Evolutionary conservation across 2,797 vertebrate species (phyloP).

Genomic region (Pagetopsis macropterus): DNA sequence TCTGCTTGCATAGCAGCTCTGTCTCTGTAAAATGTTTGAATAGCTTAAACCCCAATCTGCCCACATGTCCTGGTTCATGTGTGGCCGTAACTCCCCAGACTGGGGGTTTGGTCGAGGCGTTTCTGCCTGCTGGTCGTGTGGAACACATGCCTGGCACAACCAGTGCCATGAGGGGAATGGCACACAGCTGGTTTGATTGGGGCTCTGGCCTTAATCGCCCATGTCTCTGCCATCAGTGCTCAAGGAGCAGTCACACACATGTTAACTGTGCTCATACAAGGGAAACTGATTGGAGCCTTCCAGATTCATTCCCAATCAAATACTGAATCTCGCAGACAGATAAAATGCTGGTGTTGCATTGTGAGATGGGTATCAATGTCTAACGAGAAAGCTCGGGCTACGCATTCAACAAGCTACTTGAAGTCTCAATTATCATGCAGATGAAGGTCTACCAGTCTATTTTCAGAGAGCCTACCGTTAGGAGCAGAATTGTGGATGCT

Average conservation of each 20-base stretch:
- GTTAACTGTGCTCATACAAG: conserved; percentile 74
- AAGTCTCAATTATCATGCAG: conserved; percentile 35
- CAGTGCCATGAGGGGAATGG: conserved; percentile 57
- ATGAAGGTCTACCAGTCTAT: conserved; percentile 50
- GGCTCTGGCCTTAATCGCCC: conserved; percentile 72
- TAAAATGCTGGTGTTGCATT: conserved; percentile 60
- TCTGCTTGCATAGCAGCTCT: conserved; percentile 73
- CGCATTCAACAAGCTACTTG: conserved; percentile 45
- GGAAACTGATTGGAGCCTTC: conserved; percentile 78
- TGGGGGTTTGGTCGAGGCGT: conserved; percentile 58
- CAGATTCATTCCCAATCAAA: conserved; percentile 67
- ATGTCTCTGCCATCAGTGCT: conserved; percentile 76
- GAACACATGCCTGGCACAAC: conserved; percentile 74
- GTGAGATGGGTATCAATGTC: conserved; percentile 59
- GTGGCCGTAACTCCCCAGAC: conserved; percentile 70
- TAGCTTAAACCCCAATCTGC: conserved; percentile 72
- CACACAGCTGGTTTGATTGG: conserved; percentile 80
- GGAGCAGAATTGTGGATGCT: conserved; percentile 31
- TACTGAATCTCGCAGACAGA: conserved; percentile 63
- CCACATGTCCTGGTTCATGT: conserved; percentile 72
- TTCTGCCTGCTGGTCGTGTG: conserved; percentile 55
- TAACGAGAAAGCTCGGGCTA: conserved; percentile 47
- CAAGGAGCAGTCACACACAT: conserved; percentile 75
- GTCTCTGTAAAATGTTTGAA: conserved; percentile 68
- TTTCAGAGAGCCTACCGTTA: conserved; percentile 58